A percentile compares a stretch with the other conserved stretches of the same genome.
These are phyloP conservation scores for Lasioglossum morio DNA, from an alignment of 2,888 invertebrate species.

Conservation along the genomic window DNA sequence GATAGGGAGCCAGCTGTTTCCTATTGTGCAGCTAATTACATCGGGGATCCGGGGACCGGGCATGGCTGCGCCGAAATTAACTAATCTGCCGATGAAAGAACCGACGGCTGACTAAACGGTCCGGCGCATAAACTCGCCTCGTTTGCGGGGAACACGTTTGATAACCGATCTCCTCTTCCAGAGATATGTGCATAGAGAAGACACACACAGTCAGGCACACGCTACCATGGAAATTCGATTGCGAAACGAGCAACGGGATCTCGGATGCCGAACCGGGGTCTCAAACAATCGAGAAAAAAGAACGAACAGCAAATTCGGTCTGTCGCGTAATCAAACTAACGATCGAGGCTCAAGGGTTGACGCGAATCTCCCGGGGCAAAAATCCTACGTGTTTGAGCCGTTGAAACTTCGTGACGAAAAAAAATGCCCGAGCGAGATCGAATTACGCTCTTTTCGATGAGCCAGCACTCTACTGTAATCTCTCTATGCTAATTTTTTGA, in stretches of 20 bases:
- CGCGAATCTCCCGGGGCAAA: neutral
- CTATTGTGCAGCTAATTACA: constrained; percentile 82
- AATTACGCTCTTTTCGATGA: neutral
- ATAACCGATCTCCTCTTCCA: neutral
- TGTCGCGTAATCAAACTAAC: neutral
- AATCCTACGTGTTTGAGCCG: neutral
- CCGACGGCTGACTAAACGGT: constrained; percentile 65
- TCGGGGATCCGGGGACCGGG: constrained; percentile 77
- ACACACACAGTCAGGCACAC: too few relatives aligned
- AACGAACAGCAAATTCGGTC: neutral
- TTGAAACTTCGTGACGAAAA: neutral
- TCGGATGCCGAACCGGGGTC: neutral
- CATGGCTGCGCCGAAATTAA: constrained; percentile 77
- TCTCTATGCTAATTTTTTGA: neutral
- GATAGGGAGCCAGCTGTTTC: constrained; percentile 78
- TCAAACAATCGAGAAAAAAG: constrained; percentile 7
- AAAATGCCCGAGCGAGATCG: neutral
- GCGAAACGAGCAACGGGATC: constrained; percentile 5
- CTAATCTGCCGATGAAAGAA: constrained; percentile 81
- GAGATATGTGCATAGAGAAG: neutral
- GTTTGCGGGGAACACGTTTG: constrained; percentile 17
- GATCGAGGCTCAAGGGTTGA: neutral
- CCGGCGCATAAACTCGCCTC: constrained; percentile 58
- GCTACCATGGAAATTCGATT: constrained; percentile 51
- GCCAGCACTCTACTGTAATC: neutral